Percentiles rank a stretch among this genome's conserved stretches.
Evolutionary conservation across 2,113 vertebrate genomes (phyloP).

Genomic region (Reinhardtius hippoglossoides): DNA sequence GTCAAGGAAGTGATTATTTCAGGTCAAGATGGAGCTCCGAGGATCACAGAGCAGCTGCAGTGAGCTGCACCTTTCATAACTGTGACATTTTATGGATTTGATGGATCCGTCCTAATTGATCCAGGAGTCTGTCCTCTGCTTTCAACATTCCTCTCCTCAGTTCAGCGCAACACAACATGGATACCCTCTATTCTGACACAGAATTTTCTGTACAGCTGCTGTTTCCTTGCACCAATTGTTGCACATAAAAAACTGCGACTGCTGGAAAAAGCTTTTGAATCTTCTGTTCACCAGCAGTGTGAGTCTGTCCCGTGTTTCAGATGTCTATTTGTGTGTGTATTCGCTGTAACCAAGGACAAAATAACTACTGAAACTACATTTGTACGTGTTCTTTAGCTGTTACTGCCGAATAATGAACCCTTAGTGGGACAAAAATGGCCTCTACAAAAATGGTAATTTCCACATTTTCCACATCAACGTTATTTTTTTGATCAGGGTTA

Average conservation of each 20-base stretch:
- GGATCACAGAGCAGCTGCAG: background rate
- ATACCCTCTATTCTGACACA: conserved; percentile 10
- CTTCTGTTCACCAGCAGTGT: conserved; percentile 30
- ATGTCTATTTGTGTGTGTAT: conserved; percentile 6
- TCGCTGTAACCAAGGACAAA: conserved; percentile 48
- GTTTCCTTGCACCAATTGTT: background rate
- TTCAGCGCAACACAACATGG: conserved; percentile 24
- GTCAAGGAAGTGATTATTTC: conserved; percentile 3
- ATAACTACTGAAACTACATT: conserved; percentile 30
- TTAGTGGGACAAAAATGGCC: background rate
- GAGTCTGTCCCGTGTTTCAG: conserved; percentile 25
- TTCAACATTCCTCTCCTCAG: conserved; percentile 42
- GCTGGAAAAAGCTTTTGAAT: background rate
- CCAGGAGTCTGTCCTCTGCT: background rate
- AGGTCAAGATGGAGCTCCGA: conserved; percentile 15
- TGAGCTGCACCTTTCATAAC: background rate
- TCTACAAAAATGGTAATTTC: no score
- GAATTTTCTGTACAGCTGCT: background rate
- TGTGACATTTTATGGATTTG: background rate
- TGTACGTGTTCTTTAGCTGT: conserved; percentile 33
- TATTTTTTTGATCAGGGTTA: background rate
- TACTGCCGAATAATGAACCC: conserved; percentile 55
- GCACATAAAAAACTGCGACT: background rate
- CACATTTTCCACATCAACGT: no score
- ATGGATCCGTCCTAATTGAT: background rate